Base-by-base conservation (phyloP, 2,113 vertebrate genomes). In the Podiceps cristatus region DNA sequence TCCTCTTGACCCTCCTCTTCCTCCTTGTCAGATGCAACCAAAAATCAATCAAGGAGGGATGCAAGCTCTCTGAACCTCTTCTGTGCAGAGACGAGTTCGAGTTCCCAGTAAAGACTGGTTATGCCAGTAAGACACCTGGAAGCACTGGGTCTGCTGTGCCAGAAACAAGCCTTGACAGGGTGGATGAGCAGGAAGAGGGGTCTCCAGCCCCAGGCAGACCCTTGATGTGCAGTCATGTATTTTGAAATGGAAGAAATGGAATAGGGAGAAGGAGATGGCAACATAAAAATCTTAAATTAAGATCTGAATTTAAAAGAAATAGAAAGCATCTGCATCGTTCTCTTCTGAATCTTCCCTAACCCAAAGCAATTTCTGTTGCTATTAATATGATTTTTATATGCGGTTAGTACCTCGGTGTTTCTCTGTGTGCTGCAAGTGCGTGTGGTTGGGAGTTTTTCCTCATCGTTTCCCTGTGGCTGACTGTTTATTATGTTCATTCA, bases 311-410 rank as follows among this genome's bases (percentile, higher is more conserved):
- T 55, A 45, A 87, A 92, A 84, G 87, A 84, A 63, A n/a, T 44
- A 33, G 69, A 58, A 94, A 52, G 40, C 45, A 47, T 87, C 64
- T 91, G 73, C 25, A 1, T 96, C 73, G 89, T 56, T 90, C 62
- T 79, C 64, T 90, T 88, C 74, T 77, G 69, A 95, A 91, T 50
- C 53, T 88, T 91, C n/a, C 35, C 33, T 91, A 96, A 96, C 87
- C 66, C 81, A 91, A 79, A 96, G 83, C 73, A 76, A 88, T 93
- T 95, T 95, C 66, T 85, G 67, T 83, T 95, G 87, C 91, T 95
- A 82, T 93, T 95, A 97, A 95, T 96, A 85, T 17, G 13, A 50
- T 88, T 79, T 91, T 95, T 50, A 59, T 88, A 44, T 69, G 93
- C 1, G 10, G 89, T 93, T 94, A 86, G 87, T 93, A 80, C 72